phyloP scores from a whole-genome alignment of 2,888 invertebrate species.

The Podotricha telesiphe region DNA sequence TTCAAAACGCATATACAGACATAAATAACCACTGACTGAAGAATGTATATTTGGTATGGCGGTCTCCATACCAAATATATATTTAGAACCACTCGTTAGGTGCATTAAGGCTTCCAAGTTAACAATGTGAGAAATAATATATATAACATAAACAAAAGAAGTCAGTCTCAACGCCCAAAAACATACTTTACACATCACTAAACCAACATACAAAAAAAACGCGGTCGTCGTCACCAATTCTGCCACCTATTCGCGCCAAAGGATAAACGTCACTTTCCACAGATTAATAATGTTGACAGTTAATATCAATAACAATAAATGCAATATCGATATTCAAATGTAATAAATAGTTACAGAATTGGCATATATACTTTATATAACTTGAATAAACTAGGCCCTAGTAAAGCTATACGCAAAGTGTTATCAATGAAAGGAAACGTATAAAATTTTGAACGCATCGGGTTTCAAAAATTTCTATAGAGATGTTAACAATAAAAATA shows the following conservation, averaged over 20 bases:
- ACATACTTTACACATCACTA: constrained; percentile 68
- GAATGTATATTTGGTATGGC: too few relatives aligned
- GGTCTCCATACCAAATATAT: constrained; percentile 38
- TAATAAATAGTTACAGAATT: constrained; percentile 42
- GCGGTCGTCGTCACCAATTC: constrained; percentile 46
- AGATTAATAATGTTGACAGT: constrained; percentile 36
- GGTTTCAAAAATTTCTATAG: too few relatives aligned
- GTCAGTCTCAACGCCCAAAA: constrained; percentile 82
- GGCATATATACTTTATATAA: constrained; percentile 38
- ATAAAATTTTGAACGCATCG: too few relatives aligned
- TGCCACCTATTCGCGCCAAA: constrained; percentile 44
- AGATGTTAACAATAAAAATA: too few relatives aligned
- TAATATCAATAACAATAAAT: constrained; percentile 29
- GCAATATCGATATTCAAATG: constrained; percentile 28
- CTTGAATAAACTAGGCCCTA: constrained; percentile 26
- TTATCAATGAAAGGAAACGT: too few relatives aligned
- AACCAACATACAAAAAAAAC: constrained; percentile 55
- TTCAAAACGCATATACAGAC: constrained; percentile 81
- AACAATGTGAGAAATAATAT: constrained; percentile 77
- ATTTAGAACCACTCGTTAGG: constrained; percentile 39
- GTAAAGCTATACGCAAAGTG: too few relatives aligned
- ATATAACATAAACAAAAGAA: constrained; percentile 83
- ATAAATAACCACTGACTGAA: constrained; percentile 74
- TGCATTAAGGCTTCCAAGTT: constrained; percentile 59
- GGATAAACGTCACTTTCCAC: constrained; percentile 30